phyloP scores from a whole-genome alignment of 2,113 vertebrate genomes.

The Sturnus vulgaris region DNA sequence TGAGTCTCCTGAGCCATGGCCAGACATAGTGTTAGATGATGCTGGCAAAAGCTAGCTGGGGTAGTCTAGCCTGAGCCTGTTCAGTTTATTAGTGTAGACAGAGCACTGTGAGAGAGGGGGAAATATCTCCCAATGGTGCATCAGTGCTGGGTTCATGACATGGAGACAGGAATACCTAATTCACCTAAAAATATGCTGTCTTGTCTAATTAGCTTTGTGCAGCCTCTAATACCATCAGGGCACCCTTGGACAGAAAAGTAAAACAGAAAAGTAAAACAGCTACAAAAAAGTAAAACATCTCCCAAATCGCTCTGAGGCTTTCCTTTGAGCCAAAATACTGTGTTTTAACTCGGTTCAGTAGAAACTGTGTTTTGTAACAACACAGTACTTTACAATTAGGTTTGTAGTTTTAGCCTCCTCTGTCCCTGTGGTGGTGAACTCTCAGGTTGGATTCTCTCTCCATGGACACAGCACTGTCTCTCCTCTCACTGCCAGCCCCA shows the following conservation, averaged over 20 bases:
- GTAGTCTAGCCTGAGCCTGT: neutral
- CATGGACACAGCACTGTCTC: rapidly evolving
- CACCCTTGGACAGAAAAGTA: neutral
- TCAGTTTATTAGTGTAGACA: neutral
- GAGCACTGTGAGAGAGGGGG: neutral
- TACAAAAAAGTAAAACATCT: neutral
- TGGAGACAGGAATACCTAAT: neutral
- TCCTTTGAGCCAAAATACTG: neutral
- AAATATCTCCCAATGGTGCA: neutral
- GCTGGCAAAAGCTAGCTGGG: neutral
- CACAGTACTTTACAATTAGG: neutral
- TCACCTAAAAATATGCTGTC: neutral
- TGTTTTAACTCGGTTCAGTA: neutral
- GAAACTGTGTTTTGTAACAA: neutral
- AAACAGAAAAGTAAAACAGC: neutral
- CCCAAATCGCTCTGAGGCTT: neutral
- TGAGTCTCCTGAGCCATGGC: neutral
- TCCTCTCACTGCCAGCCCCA: neutral
- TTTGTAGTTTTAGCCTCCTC: neutral
- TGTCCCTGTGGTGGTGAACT: neutral
- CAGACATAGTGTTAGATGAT: neutral
- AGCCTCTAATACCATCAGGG: neutral
- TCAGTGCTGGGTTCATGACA: neutral
- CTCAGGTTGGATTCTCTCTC: rapidly evolving
- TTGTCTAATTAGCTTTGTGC: neutral